These are phyloP conservation scores for Leptoteleia sp. DNA, from an alignment of 1,140 invertebrate genomes.

Conservation along the genomic window DNA sequence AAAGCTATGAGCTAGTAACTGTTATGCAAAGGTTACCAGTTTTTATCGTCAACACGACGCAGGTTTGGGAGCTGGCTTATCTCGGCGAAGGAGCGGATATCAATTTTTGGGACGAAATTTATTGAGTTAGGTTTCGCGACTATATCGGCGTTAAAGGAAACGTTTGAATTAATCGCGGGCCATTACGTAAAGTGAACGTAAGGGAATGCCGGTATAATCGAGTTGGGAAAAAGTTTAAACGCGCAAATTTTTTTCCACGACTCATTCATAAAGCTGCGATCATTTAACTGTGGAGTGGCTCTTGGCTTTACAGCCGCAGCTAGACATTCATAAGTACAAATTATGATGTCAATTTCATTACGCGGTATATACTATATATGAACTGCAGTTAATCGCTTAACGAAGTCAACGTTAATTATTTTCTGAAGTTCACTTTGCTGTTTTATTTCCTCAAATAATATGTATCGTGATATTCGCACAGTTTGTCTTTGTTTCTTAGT, in stretches of 20 bases:
- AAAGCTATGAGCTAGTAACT: conserved; percentile 40
- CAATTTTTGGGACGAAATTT: conserved; percentile 33
- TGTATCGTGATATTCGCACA: conserved; percentile 7
- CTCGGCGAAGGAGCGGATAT: conserved; percentile 26
- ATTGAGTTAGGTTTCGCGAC: conserved; percentile 25
- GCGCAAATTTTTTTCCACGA: background rate
- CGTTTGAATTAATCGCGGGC: conserved; percentile 9
- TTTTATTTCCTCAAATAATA: conserved; percentile 18
- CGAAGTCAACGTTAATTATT: conserved; percentile 34
- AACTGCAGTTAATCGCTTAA: conserved; percentile 22
- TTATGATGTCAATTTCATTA: conserved; percentile 42
- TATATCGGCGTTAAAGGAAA: conserved; percentile 20
- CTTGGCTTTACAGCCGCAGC: conserved; percentile 10
- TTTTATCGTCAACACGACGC: conserved; percentile 40
- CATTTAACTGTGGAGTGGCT: background rate
- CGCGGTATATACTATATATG: conserved; percentile 9
- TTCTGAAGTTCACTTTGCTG: conserved; percentile 28
- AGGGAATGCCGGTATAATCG: background rate
- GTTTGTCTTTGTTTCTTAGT: no score
- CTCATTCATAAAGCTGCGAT: background rate
- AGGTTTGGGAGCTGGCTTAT: conserved; percentile 26
- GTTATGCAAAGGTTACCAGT: conserved; percentile 34
- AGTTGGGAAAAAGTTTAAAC: background rate
- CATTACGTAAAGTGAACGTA: background rate
- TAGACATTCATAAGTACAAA: conserved; percentile 17